Conservation (phyloP, 2,888 invertebrate species). For the Drosophila sordidapex region DNA sequence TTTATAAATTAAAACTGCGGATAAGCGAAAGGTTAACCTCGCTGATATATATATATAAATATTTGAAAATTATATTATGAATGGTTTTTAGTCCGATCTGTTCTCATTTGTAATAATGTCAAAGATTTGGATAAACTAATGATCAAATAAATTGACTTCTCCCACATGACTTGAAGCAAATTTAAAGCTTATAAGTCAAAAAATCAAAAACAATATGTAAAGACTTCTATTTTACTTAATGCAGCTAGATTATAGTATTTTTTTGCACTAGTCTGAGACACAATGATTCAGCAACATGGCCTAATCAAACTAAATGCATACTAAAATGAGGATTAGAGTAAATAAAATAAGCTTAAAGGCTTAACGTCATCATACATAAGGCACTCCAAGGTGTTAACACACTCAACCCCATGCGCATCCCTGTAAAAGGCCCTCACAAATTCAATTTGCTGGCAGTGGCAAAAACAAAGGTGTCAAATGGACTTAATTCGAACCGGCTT, state of each 20-base stretch:
- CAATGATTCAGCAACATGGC: neutral
- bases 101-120: neutral
- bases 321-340: neutral
- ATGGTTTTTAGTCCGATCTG: neutral
- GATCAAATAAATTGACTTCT: neutral
- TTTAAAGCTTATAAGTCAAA: neutral
- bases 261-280: neutral
- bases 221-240: neutral
- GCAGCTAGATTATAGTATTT: neutral
- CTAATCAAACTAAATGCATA: neutral
- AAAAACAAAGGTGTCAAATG: constrained; percentile 76
- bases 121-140: neutral
- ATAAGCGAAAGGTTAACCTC: too few relatives aligned
- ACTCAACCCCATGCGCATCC: neutral
- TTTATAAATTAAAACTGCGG: neutral
- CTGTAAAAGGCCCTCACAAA: constrained; percentile 16
- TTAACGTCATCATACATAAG: neutral
- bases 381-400: neutral
- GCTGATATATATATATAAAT: neutral
- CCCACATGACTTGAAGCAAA: neutral
- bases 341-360: neutral
- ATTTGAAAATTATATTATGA: neutral
- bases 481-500: constrained; percentile 58
- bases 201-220: neutral
- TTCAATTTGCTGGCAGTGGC: constrained; percentile 39